Base-by-base conservation (phyloP, 2,888 invertebrate genomes). In the Drosophila nr. perissopoda region DNA sequence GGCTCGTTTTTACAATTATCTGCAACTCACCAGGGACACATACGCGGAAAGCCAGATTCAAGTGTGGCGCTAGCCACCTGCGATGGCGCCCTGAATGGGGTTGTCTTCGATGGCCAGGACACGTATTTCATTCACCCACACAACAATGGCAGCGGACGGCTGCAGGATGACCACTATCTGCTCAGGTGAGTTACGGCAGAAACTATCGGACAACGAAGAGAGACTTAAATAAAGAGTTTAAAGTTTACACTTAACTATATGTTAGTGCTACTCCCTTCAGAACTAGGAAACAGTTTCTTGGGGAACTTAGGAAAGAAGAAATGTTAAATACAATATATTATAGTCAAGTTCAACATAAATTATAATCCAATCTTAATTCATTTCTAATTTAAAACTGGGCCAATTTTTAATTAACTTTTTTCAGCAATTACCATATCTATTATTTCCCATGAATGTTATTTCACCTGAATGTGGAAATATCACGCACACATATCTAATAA, bases 21-120 rank as follows among this genome's bases (percentile, higher is more conserved):
- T 36, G 4, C 34, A 18, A 48, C 33, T 57, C 68, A 69, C 18
- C 77, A 93, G 86, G 98, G 98, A 67, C 95, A 94, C 75, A 95
- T 98, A 64, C 94, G 96, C 74, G 96, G 95, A 69, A 94, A 94
- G 79, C 94, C 95, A 2, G 94, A 94, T 66, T 98, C 98, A 5
- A 96, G 96, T 95, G 97, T 95, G 62, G 98, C 98, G 1, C 91
- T 98, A 58, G 98, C 98, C 58, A 97, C 97, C 6, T 98, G 98
- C 91, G 87, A 87, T 76, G 93, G 94, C 60, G 82, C 96, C 54
- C 93, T 96, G 48, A 95, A 96, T 59, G 98, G 98, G 10, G 94
- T 97, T 72, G 94, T 98, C 74, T 97, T 95, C 92, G 97, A 98
- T 91, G 97, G 97, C 36, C 92, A 94, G 71, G 95, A 95, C 70